Conservation (phyloP, 2,797 vertebrate genomes). For the Tympanoctomys barrerae region DNA sequence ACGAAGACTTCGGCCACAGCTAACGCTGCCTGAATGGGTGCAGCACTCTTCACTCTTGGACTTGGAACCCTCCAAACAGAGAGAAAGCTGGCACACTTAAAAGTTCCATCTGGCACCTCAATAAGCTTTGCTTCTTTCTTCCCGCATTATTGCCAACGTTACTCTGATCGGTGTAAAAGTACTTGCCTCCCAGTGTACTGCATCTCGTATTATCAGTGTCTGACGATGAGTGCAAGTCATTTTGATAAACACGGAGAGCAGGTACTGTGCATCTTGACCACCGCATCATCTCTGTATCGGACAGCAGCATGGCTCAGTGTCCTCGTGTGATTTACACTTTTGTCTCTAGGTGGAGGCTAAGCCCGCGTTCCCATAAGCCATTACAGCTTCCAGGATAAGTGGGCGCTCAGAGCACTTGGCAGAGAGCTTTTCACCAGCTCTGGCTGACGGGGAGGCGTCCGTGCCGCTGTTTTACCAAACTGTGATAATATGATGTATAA, state of each 20-base stretch:
- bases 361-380: neutral
- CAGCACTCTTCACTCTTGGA: neutral
- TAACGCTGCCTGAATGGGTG: neutral
- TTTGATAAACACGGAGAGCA: neutral
- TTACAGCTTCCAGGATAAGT: neutral
- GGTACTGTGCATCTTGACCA: neutral
- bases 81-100: conserved; percentile 9
- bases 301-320: neutral
- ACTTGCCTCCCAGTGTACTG: neutral
- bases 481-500: neutral
- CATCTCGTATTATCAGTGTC: neutral
- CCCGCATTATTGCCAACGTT: neutral
- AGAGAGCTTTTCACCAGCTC: neutral
- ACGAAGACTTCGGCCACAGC: conserved; percentile 54
- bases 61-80: neutral
- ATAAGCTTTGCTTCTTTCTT: conserved; percentile 4
- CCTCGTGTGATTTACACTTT: conserved; percentile 5
- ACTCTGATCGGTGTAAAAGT: conserved; percentile 18
- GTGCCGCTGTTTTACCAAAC: neutral
- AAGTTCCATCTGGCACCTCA: neutral
- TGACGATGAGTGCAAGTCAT: conserved; percentile 22
- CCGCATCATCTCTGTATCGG: neutral
- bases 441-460: neutral
- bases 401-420: neutral
- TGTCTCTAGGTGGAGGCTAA: neutral